Conservation (phyloP, 2,797 vertebrate genomes). For the Phataginus tricuspis region DNA sequence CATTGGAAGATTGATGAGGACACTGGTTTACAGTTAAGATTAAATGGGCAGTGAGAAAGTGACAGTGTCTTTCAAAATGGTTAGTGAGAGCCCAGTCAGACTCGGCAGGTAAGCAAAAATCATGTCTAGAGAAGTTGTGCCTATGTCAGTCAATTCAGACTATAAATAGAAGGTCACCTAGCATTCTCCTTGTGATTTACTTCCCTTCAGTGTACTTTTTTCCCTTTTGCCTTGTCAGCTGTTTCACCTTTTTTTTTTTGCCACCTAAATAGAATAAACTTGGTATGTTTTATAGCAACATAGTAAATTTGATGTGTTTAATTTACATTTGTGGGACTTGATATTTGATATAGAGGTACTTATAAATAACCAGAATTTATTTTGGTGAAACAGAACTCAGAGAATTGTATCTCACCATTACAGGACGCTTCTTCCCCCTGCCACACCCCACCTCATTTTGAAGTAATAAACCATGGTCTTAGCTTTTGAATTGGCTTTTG, state of each 20-base stretch:
- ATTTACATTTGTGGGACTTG: neutral
- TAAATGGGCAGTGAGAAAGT: neutral
- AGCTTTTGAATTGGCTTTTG: slow-evolving; percentile 40
- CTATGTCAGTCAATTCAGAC: neutral
- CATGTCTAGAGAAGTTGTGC: neutral
- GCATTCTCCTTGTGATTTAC: neutral
- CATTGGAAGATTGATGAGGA: neutral
- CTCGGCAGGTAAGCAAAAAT: neutral
- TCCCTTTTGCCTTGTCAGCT: neutral
- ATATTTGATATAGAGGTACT: neutral
- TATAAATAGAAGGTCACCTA: neutral
- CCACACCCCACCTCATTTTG: neutral
- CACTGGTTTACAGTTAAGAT: neutral
- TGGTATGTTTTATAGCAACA: neutral
- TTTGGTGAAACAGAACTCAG: slow-evolving; percentile 5
- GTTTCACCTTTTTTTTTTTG: neutral
- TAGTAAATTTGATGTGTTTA: slow-evolving; percentile 21
- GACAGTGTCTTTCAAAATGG: neutral
- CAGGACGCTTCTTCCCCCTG: neutral
- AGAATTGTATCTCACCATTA: neutral
- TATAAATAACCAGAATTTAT: slow-evolving; percentile 24
- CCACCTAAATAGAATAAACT: neutral
- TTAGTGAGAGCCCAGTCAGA: neutral
- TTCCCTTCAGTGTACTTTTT: neutral
- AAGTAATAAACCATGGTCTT: neutral